These are phyloP conservation scores for Liposcelis brunnea DNA, from an alignment of 2,888 invertebrate genomes.

Conservation along the genomic window DNA sequence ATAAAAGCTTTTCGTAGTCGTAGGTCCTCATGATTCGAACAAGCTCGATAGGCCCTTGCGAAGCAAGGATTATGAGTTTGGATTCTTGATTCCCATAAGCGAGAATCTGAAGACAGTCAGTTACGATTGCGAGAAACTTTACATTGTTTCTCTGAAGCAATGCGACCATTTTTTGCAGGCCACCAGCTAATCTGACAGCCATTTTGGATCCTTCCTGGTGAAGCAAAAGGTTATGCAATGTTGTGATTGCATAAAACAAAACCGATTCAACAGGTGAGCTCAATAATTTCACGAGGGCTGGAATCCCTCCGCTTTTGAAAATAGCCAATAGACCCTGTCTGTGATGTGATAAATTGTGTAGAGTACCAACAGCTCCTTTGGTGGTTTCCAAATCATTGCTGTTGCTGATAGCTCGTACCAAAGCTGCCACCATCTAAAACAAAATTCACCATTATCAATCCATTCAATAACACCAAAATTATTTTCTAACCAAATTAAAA, in stretches of 20 bases:
- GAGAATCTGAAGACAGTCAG: constrained; percentile 94
- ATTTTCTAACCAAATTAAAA: too few species aligned
- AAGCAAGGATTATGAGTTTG: constrained; percentile 88
- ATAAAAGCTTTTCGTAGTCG: constrained; percentile 94
- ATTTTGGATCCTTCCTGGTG: constrained; percentile 98
- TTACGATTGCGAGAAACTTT: constrained; percentile 97
- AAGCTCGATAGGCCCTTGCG: constrained; percentile 89
- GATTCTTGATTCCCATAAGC: constrained; percentile 97
- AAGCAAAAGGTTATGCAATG: constrained; percentile 87
- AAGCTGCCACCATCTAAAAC: constrained; percentile 67
- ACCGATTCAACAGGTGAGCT: constrained; percentile 93
- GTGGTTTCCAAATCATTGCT: constrained; percentile 94
- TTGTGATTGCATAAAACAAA: constrained; percentile 96
- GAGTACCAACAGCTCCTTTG: constrained; percentile 90
- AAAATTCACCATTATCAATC: too few species aligned
- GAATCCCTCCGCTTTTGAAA: constrained; percentile 98
- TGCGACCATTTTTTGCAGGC: constrained; percentile 97
- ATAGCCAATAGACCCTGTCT: constrained; percentile 92
- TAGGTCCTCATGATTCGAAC: constrained; percentile 95
- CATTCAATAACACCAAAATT: too few species aligned
- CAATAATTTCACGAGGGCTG: constrained; percentile 87
- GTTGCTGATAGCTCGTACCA: constrained; percentile 88
- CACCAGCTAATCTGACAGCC: constrained; percentile 92
- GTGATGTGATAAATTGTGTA: constrained; percentile 96
- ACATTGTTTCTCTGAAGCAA: constrained; percentile 91